phyloP scores from a whole-genome alignment of 2,113 vertebrate species.

The Heliornis fulica region DNA sequence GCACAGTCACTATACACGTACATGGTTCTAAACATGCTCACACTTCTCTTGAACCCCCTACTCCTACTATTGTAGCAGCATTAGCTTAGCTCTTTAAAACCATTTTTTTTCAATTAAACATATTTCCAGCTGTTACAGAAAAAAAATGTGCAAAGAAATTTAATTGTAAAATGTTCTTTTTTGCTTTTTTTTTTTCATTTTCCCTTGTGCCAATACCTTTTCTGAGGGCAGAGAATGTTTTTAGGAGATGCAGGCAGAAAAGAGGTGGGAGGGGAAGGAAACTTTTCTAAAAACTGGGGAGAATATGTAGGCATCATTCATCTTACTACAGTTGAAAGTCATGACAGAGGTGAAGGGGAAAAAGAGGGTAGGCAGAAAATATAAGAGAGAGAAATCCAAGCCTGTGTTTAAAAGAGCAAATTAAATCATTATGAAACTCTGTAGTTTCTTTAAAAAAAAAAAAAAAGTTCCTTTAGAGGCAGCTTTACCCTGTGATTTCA shows the following conservation, averaged over 20 bases:
- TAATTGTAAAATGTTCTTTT: not conserved
- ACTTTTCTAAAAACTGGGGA: not conserved
- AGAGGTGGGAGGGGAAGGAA: not conserved
- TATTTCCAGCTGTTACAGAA: not conserved
- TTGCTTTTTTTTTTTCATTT: too few species aligned
- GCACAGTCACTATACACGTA: accelerated
- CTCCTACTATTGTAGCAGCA: not conserved
- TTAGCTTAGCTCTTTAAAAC: not conserved
- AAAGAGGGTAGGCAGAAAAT: not conserved
- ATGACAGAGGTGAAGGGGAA: not conserved
- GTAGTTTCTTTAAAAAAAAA: not conserved
- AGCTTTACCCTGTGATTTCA: not conserved
- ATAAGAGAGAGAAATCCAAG: not conserved
- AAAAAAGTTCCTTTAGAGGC: not conserved
- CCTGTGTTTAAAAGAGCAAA: not conserved
- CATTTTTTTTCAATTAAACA: not conserved
- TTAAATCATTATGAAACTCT: not conserved
- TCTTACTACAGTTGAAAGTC: not conserved
- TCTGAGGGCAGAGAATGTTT: not conserved
- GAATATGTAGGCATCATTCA: not conserved
- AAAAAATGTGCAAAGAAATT: not conserved
- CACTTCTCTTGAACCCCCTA: not conserved
- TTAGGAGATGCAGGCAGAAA: not conserved
- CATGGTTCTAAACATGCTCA: not conserved
- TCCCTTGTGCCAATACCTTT: not conserved